These are phyloP conservation scores for Hestina assimilis DNA, from an alignment of 1,140 invertebrate species.

Conservation along the genomic window DNA sequence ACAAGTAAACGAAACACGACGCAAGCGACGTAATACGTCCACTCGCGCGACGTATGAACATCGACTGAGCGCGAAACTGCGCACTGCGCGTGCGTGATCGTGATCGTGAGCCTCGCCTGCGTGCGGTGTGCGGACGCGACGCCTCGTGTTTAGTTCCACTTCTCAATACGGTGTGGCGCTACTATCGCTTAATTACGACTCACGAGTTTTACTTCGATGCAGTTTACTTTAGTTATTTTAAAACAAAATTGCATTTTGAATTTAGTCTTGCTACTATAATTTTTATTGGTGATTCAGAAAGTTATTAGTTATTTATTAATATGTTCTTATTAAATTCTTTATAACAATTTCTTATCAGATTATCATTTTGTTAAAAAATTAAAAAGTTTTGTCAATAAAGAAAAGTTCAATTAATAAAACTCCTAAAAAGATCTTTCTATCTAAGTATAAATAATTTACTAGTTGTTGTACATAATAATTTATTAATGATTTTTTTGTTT, in stretches of 20 bases:
- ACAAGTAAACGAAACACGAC: constrained; percentile 34
- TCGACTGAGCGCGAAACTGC: constrained; percentile 35
- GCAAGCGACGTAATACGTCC: constrained; percentile 45
- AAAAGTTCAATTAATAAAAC: too few relatives aligned
- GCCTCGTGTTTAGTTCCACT: constrained; percentile 40
- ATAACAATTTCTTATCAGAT: too few relatives aligned
- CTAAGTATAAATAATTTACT: too few relatives aligned
- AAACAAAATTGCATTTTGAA: constrained; percentile 1
- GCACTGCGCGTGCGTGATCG: constrained; percentile 15
- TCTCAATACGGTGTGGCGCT: constrained; percentile 54
- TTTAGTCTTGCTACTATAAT: too few relatives aligned
- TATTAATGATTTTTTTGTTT: too few relatives aligned
- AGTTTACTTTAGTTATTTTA: constrained; percentile 10
- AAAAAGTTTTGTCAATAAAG: too few relatives aligned
- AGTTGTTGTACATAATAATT: too few relatives aligned
- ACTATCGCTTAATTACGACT: constrained; percentile 23
- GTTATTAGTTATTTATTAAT: too few relatives aligned
- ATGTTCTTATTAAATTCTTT: too few relatives aligned
- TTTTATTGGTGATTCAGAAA: too few relatives aligned
- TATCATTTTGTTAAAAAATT: too few relatives aligned
- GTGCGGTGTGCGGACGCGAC: constrained; percentile 7
- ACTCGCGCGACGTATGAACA: constrained; percentile 36
- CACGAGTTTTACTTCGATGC: constrained; percentile 1
- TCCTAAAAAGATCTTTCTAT: too few relatives aligned
- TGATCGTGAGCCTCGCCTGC: constrained; percentile 3